Base-by-base conservation (phyloP, 2,888 invertebrate species). In the Apamea crenata region DNA sequence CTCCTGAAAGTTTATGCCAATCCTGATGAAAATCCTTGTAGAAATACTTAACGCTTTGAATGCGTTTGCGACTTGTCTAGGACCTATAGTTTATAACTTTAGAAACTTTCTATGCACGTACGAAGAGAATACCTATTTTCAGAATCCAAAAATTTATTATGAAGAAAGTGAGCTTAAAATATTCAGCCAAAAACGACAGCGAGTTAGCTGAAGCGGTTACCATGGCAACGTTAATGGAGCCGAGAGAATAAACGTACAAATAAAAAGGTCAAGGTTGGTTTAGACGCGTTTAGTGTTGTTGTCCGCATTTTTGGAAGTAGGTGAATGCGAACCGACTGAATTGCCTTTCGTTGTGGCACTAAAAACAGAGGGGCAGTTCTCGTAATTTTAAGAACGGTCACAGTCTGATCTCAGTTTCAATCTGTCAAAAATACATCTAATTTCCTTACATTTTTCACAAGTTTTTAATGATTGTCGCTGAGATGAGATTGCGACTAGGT, bases 261-360 rank as follows among this genome's bases (percentile, higher is more conserved):
- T 85, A 80, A 88, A 88, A 89, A 89, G 90, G 90, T 88, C 91
- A 92, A 90, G 91, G 92, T 85, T 53, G 73, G 77, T 81, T 83
- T 87, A 87, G 88, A 84, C 85, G 77, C 78, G 82, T 86, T 88
- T 87, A 89, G 89, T 89, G 87, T 88, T 90, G 87, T 86, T 89
- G 89, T 84, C 83, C 82, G 89, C 87, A 82, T 87, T 89, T 86
- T 84, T 86, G 87, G 84, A 88, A 91, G 91, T 89, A 91, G 90
- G 89, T 88, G 88, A 86, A 84, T 86, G 82, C 86, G 82, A 87
- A 89, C 87, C 87, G 86, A 87, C 90, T 87, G 87, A 90, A 91
- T 90, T 84, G 85, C 80, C 82, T 85, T 74, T 61, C 69, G 68
- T 61, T 78, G 78, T 44, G 89, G 90, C 88, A 53, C 80, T 40